phyloP scores from a whole-genome alignment of 2,797 vertebrate species.

The Macropus fuliginosus region DNA sequence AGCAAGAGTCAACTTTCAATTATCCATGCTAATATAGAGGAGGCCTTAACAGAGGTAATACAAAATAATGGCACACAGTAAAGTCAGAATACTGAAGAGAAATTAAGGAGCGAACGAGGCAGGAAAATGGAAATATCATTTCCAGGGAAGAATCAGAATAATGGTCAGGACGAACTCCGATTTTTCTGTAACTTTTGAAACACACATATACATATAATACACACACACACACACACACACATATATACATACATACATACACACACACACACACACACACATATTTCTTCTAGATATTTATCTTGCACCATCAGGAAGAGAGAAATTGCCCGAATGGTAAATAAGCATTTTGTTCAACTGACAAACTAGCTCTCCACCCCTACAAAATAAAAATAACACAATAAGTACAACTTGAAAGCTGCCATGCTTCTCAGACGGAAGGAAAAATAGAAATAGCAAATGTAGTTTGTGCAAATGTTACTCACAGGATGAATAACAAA shows the following conservation, averaged over 20 bases:
- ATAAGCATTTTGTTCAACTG: not conserved
- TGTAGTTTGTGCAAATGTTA: not conserved
- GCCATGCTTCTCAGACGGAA: not conserved
- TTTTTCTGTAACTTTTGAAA: not conserved
- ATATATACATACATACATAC: too few species aligned
- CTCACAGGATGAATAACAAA: not conserved
- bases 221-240: too few species aligned
- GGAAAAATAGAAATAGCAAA: not conserved
- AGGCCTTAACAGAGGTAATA: not conserved
- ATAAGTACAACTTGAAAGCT: not conserved
- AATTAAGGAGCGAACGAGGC: not conserved
- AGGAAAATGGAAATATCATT: not conserved
- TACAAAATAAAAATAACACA: not conserved
- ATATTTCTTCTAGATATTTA: not conserved
- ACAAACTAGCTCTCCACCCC: not conserved
- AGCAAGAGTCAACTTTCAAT: not conserved
- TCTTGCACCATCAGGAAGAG: not conserved
- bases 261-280: too few species aligned
- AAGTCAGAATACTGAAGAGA: not conserved
- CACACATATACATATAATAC: too few species aligned
- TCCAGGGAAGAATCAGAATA: not conserved
- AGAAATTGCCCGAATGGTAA: not conserved
- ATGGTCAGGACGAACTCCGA: not conserved
- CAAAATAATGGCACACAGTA: not conserved
- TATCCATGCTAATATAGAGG: not conserved